Percentiles rank a stretch among this genome's conserved stretches.
These are phyloP conservation scores for Microtus pennsylvanicus DNA, from an alignment of 2,113 vertebrate species.

Conservation along the genomic window DNA sequence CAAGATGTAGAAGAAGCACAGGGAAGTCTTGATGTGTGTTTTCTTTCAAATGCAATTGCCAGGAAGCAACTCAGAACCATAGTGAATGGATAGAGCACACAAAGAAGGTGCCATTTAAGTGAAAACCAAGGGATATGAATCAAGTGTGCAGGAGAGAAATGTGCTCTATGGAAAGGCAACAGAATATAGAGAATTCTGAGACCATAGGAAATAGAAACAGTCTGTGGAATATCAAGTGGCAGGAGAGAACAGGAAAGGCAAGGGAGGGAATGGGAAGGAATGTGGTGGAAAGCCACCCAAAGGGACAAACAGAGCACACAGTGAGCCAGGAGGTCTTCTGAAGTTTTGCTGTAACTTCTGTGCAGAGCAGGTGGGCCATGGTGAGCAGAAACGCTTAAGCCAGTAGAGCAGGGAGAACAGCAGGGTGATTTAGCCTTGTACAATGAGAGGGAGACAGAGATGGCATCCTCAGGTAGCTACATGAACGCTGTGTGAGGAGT, in stretches of 20 bases:
- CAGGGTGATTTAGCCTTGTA: not conserved
- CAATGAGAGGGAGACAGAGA: not conserved
- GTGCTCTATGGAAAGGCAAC: not conserved
- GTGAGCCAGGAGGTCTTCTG: not conserved
- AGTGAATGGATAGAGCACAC: not conserved
- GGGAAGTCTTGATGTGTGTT: not conserved
- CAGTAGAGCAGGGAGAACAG: not conserved
- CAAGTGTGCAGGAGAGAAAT: not conserved
- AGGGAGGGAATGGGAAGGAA: rapidly evolving
- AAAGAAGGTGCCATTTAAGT: not conserved
- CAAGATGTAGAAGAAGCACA: not conserved
- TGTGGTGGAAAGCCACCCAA: not conserved
- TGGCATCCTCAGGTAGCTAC: too few relatives aligned
- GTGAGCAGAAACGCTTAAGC: not conserved
- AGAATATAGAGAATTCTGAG: not conserved
- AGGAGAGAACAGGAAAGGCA: not conserved
- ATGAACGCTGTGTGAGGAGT: not conserved
- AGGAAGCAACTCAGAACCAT: not conserved
- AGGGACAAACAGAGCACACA: not conserved
- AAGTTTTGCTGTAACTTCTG: not conserved
- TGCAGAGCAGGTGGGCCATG: not conserved
- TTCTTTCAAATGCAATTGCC: not conserved
- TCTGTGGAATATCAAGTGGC: not conserved
- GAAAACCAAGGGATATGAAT: not conserved
- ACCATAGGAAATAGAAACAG: not conserved